Percentiles rank a stretch among this genome's conserved stretches.
phyloP scores from a whole-genome alignment of 2,888 invertebrate species.

The Apotomis capreana region DNA sequence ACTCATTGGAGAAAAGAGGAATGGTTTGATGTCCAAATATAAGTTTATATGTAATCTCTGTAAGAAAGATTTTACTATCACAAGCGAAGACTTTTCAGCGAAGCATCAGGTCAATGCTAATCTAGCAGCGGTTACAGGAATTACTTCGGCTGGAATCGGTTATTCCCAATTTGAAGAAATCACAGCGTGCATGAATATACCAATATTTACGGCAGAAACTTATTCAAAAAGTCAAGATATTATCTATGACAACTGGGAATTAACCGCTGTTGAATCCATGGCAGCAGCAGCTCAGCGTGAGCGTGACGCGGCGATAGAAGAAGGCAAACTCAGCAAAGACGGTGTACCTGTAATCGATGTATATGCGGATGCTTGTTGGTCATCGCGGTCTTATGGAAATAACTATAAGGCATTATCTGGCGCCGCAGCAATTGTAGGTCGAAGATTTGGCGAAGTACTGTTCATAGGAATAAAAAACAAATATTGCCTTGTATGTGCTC shows the following conservation, averaged over 20 bases:
- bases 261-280: slow-evolving; percentile 40
- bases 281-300: slow-evolving; percentile 40
- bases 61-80: too few species aligned
- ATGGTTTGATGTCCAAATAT: too few species aligned
- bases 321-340: slow-evolving; percentile 40
- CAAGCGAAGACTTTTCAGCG: too few species aligned
- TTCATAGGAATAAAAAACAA: slow-evolving; percentile 45
- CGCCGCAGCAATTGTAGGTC: slow-evolving; percentile 46
- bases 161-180: too few species aligned
- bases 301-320: slow-evolving; percentile 38
- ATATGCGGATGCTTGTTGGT: slow-evolving; percentile 43
- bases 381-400: slow-evolving; percentile 40
- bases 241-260: slow-evolving; percentile 23
- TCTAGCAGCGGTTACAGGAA: too few species aligned
- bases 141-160: too few species aligned
- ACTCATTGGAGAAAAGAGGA: too few species aligned
- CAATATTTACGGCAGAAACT: slow-evolving; percentile 23
- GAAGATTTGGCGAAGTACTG: slow-evolving; percentile 42
- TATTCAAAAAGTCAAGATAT: slow-evolving; percentile 25
- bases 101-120: too few species aligned
- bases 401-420: slow-evolving; percentile 45
- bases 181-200: slow-evolving; percentile 14
- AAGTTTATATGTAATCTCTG: too few species aligned
- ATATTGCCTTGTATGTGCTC: slow-evolving; percentile 45
- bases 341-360: slow-evolving; percentile 42